Evolutionary conservation across 2,888 invertebrate species (phyloP), one percentile per base, ranked within the genome.

Genomic region (Ophioninae sp.): DNA sequence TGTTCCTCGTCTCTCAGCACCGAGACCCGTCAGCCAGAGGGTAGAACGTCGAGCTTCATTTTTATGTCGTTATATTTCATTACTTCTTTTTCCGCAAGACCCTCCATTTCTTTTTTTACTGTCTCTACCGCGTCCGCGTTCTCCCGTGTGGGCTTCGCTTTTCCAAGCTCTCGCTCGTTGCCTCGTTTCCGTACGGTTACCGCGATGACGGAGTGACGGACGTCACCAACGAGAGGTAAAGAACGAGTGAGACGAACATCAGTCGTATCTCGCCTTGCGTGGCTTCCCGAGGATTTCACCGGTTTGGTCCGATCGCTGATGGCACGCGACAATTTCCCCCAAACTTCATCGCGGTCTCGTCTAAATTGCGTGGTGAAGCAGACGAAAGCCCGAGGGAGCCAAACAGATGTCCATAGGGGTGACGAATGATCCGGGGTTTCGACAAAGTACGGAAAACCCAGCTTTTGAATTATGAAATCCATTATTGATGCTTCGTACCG

Each of bases 31-130:
- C 69, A 69, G 79, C 64, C 57, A 70, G 61, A 65, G 78, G 76
- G 50, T 76, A 59, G 72, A 85, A 83, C 81, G 85, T 86, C 83
- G 85, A 85, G 85, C 87, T 90, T 88, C 88, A 88, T 89, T 89
- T 90, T 89, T 87, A 87, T 88, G 85, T 89, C 87, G 88, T 90
- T 89, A 89, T 87, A 89, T 89, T 87, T 88, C 87, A 89, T 89
- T 88, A 87, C 87, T 85, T 85, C 76, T 74, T 75, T 81, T 80
- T 74, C 30, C 61, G 70, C 41, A 80, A 69, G 61, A 72, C 77
- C 76, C 56, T 61, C 41, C 41, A 30, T 75, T 65, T 77, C n/a
- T n/a, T 68, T 77, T 81, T 68, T 62, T 39, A 61, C 67, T 39
- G 20, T 73, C 74, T 59, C 62, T 67, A 10, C 59, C 44, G 59